Base-by-base conservation (phyloP, 1,140 invertebrate genomes). In the Eupristina koningsbergeri region DNA sequence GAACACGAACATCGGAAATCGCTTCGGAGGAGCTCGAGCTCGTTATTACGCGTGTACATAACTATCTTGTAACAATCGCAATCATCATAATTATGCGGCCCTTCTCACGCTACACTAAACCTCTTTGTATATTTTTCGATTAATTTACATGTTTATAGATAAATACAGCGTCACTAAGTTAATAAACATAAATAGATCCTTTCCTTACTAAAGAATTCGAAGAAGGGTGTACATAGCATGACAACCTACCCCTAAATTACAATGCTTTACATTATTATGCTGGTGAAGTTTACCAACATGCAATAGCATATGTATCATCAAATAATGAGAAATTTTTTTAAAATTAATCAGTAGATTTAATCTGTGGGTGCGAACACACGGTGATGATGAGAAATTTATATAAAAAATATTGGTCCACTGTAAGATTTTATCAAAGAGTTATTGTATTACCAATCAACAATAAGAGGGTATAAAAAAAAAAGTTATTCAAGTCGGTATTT, bases 21-120 rank as follows among this genome's bases (percentile, higher is more conserved):
- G n/a, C n/a, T n/a, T n/a, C 41, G 41, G 50, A 81, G 50, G 39
- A 73, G 61, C 61, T 74, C 19, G 26, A 19, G 34, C 69, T 81
- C 79, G 79, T 73, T 81, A 81, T 61, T 29, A 29, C 47, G 69
- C 29, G 50, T 34, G 67, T 22, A 15, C 11, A 47, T 26, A 13
- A 45, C 22, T 64, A 11, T 67, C 22, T n/a, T 29, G 9, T n/a
- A 11, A 45, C 41, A 22, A 34, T 80, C 17, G 15, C 53, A 80
- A 53, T 80, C 17, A 36, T 15, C 47, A 31, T 71, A 34, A 80
- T 80, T 67, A 71, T 71, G 17, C 3, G 34, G n/a, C 19, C 64
- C n/a, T 80, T 71, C 13, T 29, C 77, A 45, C 15, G 29, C 6
- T 0, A 2, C 0, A 41, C 8, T 45, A 26, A 29, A 47, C 61